Percentiles rank a stretch among this genome's conserved stretches.
Evolutionary conservation across 2,888 invertebrate genomes (phyloP).

Genomic region (Junonia oenone): DNA sequence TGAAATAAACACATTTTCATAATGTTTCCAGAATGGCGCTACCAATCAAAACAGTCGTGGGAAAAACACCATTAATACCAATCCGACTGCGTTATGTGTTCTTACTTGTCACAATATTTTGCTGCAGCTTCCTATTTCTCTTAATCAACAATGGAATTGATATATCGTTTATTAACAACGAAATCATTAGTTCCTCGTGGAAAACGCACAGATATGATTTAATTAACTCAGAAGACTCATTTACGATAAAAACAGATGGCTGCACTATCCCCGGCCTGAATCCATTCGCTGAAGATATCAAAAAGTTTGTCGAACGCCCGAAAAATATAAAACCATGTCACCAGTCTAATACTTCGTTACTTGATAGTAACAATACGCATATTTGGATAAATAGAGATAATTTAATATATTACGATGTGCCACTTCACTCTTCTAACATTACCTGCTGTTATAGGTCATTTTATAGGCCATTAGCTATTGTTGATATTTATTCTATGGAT

Average conservation of each 20-base stretch:
- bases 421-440: slow-evolving; percentile 48
- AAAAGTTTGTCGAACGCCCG: slow-evolving; percentile 72
- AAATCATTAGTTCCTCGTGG: slow-evolving; percentile 36
- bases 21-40: slow-evolving; percentile 57
- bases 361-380: slow-evolving; percentile 80
- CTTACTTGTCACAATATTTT: slow-evolving; percentile 51
- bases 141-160: slow-evolving; percentile 51
- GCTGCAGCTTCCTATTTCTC: slow-evolving; percentile 56
- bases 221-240: slow-evolving; percentile 46
- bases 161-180: slow-evolving; percentile 46
- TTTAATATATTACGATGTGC: slow-evolving; percentile 68
- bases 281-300: slow-evolving; percentile 79
- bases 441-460: slow-evolving; percentile 83
- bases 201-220: slow-evolving; percentile 38
- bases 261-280: slow-evolving; percentile 84
- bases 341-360: slow-evolving; percentile 68
- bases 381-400: slow-evolving; percentile 75
- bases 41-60: slow-evolving; percentile 34
- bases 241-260: slow-evolving; percentile 81
- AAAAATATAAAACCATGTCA: slow-evolving; percentile 71
- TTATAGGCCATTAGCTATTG: slow-evolving; percentile 69
- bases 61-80: slow-evolving; percentile 36
- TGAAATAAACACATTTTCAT: background rate
- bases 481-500: slow-evolving; percentile 59
- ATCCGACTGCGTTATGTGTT: slow-evolving; percentile 57